phyloP scores from a whole-genome alignment of 2,797 vertebrate genomes.

The Sebastolobus altivelis region DNA sequence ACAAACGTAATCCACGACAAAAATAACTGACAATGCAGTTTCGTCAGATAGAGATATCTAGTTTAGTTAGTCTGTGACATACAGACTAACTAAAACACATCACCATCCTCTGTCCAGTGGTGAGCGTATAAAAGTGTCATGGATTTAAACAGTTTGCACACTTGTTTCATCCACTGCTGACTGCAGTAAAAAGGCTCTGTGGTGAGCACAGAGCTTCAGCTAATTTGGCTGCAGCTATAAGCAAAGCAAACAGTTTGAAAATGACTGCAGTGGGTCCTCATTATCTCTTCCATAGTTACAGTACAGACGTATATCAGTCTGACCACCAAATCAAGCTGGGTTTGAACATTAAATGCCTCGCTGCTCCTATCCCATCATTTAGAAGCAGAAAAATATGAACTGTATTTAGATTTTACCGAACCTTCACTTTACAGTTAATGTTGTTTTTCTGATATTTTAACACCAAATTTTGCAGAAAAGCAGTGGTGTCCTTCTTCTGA shows the following conservation, averaged over 20 bases:
- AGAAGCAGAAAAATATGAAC: background rate
- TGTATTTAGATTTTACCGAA: background rate
- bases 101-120: too few relatives aligned
- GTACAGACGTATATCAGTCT: background rate
- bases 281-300: slow-evolving; percentile 5
- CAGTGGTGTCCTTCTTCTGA: background rate
- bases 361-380: background rate
- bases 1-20: too few relatives aligned
- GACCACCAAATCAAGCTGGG: slow-evolving; percentile 16
- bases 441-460: background rate
- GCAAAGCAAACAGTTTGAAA: slow-evolving; percentile 9
- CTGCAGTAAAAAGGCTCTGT: background rate
- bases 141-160: background rate
- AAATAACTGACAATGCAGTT: too few relatives aligned
- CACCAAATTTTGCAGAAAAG: background rate
- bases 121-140: background rate
- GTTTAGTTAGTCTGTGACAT: too few relatives aligned
- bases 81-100: too few relatives aligned
- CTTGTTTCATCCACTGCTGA: background rate
- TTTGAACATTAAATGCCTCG: background rate
- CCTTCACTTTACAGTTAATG: background rate
- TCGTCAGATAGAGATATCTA: too few relatives aligned
- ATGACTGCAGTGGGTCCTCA: background rate
- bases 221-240: background rate
- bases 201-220: slow-evolving; percentile 1